Conservation (phyloP, 2,113 vertebrate genomes). For the Chrysochloris asiatica region DNA sequence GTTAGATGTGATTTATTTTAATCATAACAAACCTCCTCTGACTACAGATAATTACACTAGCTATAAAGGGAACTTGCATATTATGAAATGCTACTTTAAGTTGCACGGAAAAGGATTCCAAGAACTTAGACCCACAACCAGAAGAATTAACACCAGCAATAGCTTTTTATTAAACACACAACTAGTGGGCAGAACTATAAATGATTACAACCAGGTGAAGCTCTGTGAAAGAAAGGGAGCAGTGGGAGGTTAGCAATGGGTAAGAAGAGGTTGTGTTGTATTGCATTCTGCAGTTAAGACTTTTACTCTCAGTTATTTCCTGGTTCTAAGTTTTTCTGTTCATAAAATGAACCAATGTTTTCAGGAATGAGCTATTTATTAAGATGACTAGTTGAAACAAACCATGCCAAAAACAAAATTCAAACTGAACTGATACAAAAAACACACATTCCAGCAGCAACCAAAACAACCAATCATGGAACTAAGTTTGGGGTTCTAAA, state of each 20-base stretch:
- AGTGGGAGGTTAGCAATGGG: neutral
- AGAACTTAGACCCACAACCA: neutral
- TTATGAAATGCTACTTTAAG: neutral
- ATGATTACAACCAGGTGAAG: neutral
- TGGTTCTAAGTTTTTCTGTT: slow-evolving; percentile 19
- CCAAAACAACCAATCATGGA: neutral
- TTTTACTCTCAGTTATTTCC: slow-evolving; percentile 10
- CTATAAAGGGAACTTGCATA: neutral
- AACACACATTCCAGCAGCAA: neutral
- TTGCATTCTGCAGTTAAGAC: neutral
- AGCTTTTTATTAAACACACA: neutral
- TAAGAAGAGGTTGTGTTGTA: neutral
- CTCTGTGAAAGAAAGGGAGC: neutral
- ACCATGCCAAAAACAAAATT: neutral
- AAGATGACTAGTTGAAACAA: slow-evolving; percentile 17
- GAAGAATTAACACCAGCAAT: neutral
- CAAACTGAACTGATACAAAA: slow-evolving; percentile 14
- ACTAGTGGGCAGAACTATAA: neutral
- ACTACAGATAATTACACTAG: neutral
- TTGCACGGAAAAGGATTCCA: neutral
- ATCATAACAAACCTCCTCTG: neutral
- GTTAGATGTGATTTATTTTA: slow-evolving; percentile 68
- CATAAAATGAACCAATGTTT: slow-evolving; percentile 33
- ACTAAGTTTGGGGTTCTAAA: slow-evolving; percentile 19
- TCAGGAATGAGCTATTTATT: slow-evolving; percentile 17